Evolutionary conservation across 2,113 vertebrate genomes (phyloP), one percentile per base, ranked within the genome.

Genomic region (Ceyx margarethae): DNA sequence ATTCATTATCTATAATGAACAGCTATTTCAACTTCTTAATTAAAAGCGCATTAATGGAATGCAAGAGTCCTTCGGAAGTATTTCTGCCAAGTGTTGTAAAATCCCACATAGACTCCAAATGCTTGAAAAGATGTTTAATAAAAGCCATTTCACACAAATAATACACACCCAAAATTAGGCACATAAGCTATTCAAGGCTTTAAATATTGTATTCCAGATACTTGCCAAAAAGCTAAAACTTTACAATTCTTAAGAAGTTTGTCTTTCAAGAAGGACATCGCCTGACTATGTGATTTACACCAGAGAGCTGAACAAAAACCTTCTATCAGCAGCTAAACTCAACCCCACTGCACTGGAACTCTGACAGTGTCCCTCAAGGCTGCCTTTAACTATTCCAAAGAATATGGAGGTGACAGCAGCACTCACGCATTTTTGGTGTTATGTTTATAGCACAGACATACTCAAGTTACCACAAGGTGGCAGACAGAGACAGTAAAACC

Each of bases 401-500:
- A 31, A 4, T 1, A 4, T 0, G 31, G 50, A 62, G 37, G 43
- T 23, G 51, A 57, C 40, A 43, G 2, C 11, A 25, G 67, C 62
- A 25, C 28, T 0, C 14, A 23, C 1, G 51, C 45, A 12, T 7
- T 46, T 64, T 2, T 1, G 20, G 5, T 8, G 8, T 13, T 8
- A 8, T 13, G 57, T 1, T 87, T 72, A 35, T 5, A 31, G 28
- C 29, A 13, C 10, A 11, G 33, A 10, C 7, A 43, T 10, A 57
- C 50, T 33, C 10, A 13, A 46, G 31, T 4, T 29, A 64, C 96
- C 98, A 97, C 94, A 77, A 81, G 98, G 77, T 95, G 97, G 97
- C 96, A 97, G 87, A 26, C 10, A 5, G 28, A 81, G 60, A 78
- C 80, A 78, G 11, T 5, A n/a, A 72, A 95, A 95, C 35, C 11